Conservation (phyloP, 1,140 invertebrate genomes). For the Drosophila pallidifrons region DNA sequence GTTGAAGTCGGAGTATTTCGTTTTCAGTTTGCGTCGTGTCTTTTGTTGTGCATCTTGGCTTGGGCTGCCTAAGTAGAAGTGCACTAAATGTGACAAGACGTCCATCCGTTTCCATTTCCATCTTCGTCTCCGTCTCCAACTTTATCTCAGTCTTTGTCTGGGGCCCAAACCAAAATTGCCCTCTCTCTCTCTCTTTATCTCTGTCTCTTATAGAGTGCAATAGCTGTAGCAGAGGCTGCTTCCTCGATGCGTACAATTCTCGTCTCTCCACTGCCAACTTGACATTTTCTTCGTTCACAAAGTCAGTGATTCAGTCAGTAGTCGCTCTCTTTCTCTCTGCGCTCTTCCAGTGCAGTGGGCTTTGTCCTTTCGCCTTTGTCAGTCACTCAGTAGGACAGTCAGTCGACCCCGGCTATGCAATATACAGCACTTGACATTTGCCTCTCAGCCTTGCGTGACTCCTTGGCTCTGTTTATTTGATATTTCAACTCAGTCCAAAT, state of each 20-base stretch:
- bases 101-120: conserved; percentile 34
- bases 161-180: conserved; percentile 46
- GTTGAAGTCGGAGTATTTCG: conserved; percentile 58
- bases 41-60: conserved; percentile 50
- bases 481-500: conserved; percentile 47
- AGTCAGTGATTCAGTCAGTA: conserved; percentile 26
- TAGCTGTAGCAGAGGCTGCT: conserved; percentile 12
- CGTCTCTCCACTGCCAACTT: conserved; percentile 22
- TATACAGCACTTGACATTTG: conserved; percentile 66
- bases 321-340: not conserved
- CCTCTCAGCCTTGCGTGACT: conserved; percentile 19
- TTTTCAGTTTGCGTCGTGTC: conserved; percentile 73
- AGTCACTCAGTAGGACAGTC: conserved; percentile 17
- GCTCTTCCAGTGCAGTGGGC: not conserved
- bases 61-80: conserved; percentile 55
- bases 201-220: conserved; percentile 20
- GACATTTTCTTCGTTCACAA: conserved; percentile 32
- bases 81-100: conserved; percentile 71
- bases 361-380: conserved; percentile 6
- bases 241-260: conserved; percentile 7
- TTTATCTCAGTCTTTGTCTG: conserved; percentile 31
- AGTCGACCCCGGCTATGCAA: conserved; percentile 48
- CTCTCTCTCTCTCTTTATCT: conserved; percentile 30
- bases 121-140: conserved; percentile 30
- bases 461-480: conserved; percentile 32